Conservation (phyloP, 2,797 vertebrate genomes). For the Pempheris klunzingeri region DNA sequence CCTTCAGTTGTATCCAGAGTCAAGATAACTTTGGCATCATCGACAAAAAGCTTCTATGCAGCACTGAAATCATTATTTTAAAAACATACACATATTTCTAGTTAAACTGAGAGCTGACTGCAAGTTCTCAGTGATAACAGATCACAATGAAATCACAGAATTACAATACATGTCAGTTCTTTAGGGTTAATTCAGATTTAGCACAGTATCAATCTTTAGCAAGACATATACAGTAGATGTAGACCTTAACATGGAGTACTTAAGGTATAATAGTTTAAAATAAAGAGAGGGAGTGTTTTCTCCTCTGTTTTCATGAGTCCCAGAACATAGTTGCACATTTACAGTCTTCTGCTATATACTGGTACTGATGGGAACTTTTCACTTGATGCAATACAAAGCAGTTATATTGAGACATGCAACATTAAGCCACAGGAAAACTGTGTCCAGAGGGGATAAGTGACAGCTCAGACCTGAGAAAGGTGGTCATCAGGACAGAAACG, state of each 20-base stretch:
- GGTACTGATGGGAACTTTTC: constrained; percentile 30
- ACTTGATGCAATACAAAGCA: constrained; percentile 46
- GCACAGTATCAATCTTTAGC: constrained; percentile 5
- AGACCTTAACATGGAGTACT: constrained; percentile 11
- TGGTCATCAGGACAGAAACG: constrained; percentile 8
- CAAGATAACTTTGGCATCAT: constrained; percentile 21
- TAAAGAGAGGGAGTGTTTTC: constrained; percentile 7
- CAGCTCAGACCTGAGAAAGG: constrained; percentile 42
- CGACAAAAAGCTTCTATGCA: constrained; percentile 23
- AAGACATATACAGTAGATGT: constrained; percentile 31
- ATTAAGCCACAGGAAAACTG: neutral
- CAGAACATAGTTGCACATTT: constrained; percentile 32
- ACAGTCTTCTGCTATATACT: constrained; percentile 35
- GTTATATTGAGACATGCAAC: constrained; percentile 66
- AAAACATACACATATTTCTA: constrained; percentile 39
- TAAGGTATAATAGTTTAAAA: constrained; percentile 17
- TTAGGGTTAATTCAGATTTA: constrained; percentile 49
- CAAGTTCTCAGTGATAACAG: constrained; percentile 38
- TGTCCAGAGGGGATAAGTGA: constrained; percentile 27
- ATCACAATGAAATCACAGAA: constrained; percentile 55
- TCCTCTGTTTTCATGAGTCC: constrained; percentile 19
- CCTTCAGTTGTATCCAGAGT: neutral
- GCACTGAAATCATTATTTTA: neutral
- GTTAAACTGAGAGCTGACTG: constrained; percentile 34
- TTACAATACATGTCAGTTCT: constrained; percentile 37